Base-by-base conservation (phyloP, 1,140 invertebrate species). In the Caenorhabditis remanei region DNA sequence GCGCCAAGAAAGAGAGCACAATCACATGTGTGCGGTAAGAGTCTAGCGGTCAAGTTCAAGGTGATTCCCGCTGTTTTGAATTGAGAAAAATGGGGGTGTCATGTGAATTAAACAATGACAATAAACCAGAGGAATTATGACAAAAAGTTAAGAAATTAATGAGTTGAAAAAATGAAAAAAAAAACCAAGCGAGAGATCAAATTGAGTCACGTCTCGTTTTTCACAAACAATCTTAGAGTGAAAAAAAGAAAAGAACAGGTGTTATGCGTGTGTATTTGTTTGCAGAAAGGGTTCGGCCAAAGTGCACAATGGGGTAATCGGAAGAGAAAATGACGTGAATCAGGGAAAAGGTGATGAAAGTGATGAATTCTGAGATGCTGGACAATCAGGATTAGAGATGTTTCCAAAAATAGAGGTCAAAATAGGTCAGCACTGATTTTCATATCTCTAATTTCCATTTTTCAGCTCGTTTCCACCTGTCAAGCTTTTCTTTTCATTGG, bases 241-340 rank as follows among this genome's bases (percentile, higher is more conserved):
- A 50, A 79, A 50, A 79, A 50, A 53, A 71, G 65, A 71, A 16
- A 50, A 79, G 71, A 79, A 79, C 71, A 79, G 71, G 71, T 79
- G 71, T 79, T 79, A 79, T 79, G 71, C 71, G 71, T 50, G 71
- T 79, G 71, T 79, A 79, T 79, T 79, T 79, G 71, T 79, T 79
- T 79, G 71, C 46, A 48, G n/a, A 79, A 79, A 79, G 71, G 71
- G 71, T 79, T 79, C 71, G 71, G 71, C 71, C 24, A 79, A 50
- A 79, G 71, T 79, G 71, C 71, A 79, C n/a, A 50, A 63, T 21
- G 21, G 9, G n/a, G 56, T 13, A 24, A 24, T 40, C 63, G 6
- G 61, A 65, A 40, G 16, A 65, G 14, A 32, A 46, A 79, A 79
- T 79, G 71, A 79, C 71, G 71, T 79, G 43, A 24, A 79, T 43